phyloP scores from a whole-genome alignment of 2,888 invertebrate species.

The Caenorhabditis sp. region DNA sequence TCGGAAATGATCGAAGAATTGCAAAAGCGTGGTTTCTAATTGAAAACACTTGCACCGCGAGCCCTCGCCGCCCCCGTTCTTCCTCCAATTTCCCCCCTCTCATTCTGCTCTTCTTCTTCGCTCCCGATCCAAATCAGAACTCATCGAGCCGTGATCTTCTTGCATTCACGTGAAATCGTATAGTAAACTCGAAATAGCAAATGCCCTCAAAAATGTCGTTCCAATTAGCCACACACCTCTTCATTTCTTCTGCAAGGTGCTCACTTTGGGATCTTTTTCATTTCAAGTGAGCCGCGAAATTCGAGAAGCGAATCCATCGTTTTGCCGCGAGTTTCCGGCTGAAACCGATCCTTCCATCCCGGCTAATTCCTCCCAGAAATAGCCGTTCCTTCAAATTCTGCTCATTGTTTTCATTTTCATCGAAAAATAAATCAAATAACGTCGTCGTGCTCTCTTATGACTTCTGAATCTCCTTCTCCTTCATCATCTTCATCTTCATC shows the following conservation, averaged over 20 bases:
- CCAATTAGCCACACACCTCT: background rate
- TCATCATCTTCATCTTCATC: conserved; percentile 2
- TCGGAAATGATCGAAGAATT: background rate
- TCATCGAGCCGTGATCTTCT: conserved; percentile 29
- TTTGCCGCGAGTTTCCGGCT: background rate
- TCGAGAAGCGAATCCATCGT: conserved; percentile 22
- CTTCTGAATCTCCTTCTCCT: background rate
- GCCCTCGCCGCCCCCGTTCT: background rate
- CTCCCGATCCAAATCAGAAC: conserved; percentile 5
- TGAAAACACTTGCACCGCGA: background rate
- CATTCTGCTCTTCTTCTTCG: background rate
- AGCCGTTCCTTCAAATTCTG: no score
- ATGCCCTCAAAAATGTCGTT: background rate
- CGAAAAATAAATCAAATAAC: conserved; percentile 40
- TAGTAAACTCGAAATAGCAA: conserved; percentile 28
- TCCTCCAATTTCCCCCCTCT: background rate
- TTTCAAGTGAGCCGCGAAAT: conserved; percentile 24
- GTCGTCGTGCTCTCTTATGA: no score
- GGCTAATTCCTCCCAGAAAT: background rate
- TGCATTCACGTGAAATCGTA: conserved; percentile 31
- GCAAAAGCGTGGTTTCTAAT: background rate
- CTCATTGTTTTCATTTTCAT: background rate
- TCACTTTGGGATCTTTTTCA: background rate
- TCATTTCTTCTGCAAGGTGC: no score
- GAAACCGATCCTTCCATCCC: conserved; percentile 40